phyloP scores from a whole-genome alignment of 2,113 vertebrate species.

The Gavialis gangeticus region DNA sequence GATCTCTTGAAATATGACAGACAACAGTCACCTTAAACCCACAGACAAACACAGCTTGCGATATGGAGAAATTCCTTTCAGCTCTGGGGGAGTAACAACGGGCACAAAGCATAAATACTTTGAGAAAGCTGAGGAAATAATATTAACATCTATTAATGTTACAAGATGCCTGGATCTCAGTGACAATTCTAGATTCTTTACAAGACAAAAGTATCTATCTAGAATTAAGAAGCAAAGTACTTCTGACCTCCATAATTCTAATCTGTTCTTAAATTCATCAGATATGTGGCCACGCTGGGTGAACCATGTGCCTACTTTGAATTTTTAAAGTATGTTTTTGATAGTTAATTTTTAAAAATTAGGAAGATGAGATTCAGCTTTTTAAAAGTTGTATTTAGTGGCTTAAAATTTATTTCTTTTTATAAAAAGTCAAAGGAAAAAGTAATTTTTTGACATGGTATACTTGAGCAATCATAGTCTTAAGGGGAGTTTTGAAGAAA shows the following conservation, averaged over 20 bases:
- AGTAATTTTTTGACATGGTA: neutral
- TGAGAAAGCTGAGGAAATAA: neutral
- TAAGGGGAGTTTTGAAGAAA: slow-evolving; percentile 40
- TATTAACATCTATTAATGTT: neutral
- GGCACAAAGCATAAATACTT: neutral
- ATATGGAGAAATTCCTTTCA: rapidly evolving
- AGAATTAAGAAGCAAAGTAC: neutral
- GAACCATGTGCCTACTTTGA: slow-evolving; percentile 47
- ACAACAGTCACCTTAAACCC: too few species aligned
- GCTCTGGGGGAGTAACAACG: neutral
- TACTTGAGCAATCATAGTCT: neutral
- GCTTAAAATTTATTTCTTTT: slow-evolving; percentile 20
- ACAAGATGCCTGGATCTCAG: neutral
- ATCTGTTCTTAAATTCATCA: slow-evolving; percentile 26
- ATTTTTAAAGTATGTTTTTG: slow-evolving; percentile 27
- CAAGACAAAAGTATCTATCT: slow-evolving; percentile 8
- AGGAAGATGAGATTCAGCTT: neutral
- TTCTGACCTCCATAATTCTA: slow-evolving; percentile 24
- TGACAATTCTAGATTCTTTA: neutral
- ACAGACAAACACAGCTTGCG: rapidly evolving
- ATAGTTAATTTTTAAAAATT: slow-evolving; percentile 3
- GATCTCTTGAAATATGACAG: neutral
- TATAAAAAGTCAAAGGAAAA: neutral
- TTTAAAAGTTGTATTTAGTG: slow-evolving; percentile 18
- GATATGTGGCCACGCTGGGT: slow-evolving; percentile 8